Evolutionary conservation across 1,140 invertebrate genomes (phyloP), one percentile per base, ranked within the genome.

Genomic region (Frieseomelitta varia): DNA sequence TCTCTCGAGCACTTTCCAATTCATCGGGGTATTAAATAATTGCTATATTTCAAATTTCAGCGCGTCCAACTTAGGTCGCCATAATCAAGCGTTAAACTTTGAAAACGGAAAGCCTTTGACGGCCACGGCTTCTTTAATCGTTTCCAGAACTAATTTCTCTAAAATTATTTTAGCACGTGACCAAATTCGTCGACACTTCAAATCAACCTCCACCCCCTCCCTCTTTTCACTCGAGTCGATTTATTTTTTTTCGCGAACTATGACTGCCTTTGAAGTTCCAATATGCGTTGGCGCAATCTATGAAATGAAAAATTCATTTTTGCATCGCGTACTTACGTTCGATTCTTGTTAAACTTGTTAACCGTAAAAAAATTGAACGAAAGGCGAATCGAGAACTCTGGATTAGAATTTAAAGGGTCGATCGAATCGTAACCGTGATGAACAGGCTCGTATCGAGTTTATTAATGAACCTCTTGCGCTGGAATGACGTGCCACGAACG

Each of bases 21-120:
- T 61, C 58, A n/a, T 19, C 19, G 39, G 15, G 10, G 39, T 47
- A 61, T 71, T n/a, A 17, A 74, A 74, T 56, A 56, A 74, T 34
- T 34, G 4, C 27, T 56, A 34, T 34, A 56, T 34, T 30, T 30
- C 30, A 12, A 74, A 34, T 56, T 53, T 74, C 51, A 15, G 3
- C 12, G 27, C 10, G 27, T 55, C 19, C 14, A 71, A 1, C 21
- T 17, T 3, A 47, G 39, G 14, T 1, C 8, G 10, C 27, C 14
- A 56, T 1, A 19, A 73, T 53, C 27, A 8, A 34, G 53, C 1
- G 51, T 56, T 56, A 56, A 74, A 74, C 19, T 34, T 74, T 21
- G 19, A 21, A 17, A 19, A 74, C 15, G 4, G 34, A 56, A 74
- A 74, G 12, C 53, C 53, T 74, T 74, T 74, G 72, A 74, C 72